These are phyloP conservation scores for Nothoprocta pentlandii DNA, from an alignment of 2,113 vertebrate genomes.

Conservation along the genomic window DNA sequence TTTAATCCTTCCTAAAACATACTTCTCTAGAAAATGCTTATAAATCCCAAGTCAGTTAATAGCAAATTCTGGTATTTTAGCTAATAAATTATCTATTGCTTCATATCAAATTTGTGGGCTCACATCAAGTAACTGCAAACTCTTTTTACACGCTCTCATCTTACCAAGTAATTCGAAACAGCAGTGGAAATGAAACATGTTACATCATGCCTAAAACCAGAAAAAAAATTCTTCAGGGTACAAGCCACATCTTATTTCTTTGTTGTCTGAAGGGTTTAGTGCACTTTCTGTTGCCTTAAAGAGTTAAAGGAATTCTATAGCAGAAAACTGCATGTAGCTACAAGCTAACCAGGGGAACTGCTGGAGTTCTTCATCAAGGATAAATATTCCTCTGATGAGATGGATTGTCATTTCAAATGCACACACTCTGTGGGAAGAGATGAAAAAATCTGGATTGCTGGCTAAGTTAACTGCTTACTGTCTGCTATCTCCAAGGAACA, in stretches of 20 bases:
- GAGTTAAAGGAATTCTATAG: not conserved
- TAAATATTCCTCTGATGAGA: not conserved
- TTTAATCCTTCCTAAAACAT: not conserved
- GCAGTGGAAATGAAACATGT: constrained; percentile 20
- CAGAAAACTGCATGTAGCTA: constrained; percentile 29
- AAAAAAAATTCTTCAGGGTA: not conserved
- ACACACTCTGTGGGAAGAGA: not conserved
- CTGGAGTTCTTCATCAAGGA: constrained; percentile 24
- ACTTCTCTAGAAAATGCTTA: not conserved
- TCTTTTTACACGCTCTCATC: not conserved
- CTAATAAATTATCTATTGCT: not conserved
- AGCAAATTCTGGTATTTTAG: not conserved
- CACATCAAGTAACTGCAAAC: not conserved
- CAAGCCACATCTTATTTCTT: constrained; percentile 18
- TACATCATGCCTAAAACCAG: constrained; percentile 42
- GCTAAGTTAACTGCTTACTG: not conserved
- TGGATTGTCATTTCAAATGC: constrained; percentile 11
- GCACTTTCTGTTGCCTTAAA: not conserved
- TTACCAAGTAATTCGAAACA: constrained; percentile 3
- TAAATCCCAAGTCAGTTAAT: not conserved
- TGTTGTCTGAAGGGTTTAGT: not conserved
- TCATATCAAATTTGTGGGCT: not conserved
- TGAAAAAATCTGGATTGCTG: not conserved
- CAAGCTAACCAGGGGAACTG: constrained; percentile 13
- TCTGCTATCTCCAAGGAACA: not conserved